A percentile compares a stretch with the other conserved stretches of the same genome.
phyloP scores from a whole-genome alignment of 2,113 vertebrate genomes.

The Diadophis punctatus region DNA sequence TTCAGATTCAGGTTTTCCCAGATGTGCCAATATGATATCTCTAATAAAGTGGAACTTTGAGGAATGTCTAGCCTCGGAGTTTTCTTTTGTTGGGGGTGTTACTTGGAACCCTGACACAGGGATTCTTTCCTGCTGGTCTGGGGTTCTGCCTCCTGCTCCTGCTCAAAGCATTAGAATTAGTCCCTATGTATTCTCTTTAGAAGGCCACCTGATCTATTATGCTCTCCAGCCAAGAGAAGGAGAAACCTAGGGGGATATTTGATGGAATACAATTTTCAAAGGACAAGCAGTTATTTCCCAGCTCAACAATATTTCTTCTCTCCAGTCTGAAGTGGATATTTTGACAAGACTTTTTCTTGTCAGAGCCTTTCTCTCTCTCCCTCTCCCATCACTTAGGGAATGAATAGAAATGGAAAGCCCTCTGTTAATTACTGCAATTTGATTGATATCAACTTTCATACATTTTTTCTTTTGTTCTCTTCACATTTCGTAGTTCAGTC shows the following conservation, averaged over 20 bases:
- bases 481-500: constrained; percentile 15
- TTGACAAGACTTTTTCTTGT: not conserved
- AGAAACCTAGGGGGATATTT: not conserved
- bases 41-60: too few species aligned
- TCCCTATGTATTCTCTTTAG: not conserved
- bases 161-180: not conserved
- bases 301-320: too few species aligned
- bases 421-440: constrained; percentile 13
- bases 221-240: not conserved
- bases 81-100: too few species aligned
- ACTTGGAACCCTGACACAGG: not conserved
- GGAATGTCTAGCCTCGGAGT: too few species aligned
- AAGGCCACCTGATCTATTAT: not conserved
- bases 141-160: not conserved
- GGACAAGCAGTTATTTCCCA: not conserved
- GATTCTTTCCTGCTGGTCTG: not conserved
- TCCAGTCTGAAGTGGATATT: not conserved
- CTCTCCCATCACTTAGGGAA: rapidly evolving
- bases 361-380: not conserved
- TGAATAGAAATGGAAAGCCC: not conserved
- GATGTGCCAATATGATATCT: too few species aligned
- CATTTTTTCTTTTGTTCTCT: constrained; percentile 23
- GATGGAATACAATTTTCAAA: not conserved
- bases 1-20: too few species aligned
- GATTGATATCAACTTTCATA: constrained; percentile 6